Evolutionary conservation across 2,888 invertebrate species (phyloP), one percentile per base, ranked within the genome.

Genomic region (Platypus cylindrus): DNA sequence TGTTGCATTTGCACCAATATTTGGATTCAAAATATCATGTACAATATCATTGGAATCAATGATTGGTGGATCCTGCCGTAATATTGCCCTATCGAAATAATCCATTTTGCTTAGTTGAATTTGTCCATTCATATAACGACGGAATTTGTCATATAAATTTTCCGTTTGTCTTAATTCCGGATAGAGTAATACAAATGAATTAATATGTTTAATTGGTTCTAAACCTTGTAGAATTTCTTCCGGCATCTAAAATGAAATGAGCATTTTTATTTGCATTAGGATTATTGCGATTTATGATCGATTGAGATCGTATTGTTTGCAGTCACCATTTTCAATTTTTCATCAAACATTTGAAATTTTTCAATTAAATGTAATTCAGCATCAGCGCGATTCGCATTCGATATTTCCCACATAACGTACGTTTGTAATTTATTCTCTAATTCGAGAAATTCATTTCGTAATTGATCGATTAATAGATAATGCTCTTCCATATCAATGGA

Each of bases 111-210:
- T 30, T 4, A 26, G 17, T 17, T 27, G 7, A 5, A 43, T 4
- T 17, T 37, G 38, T 2, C 36, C 39, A 3, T 30, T 24, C 27
- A 36, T 44, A 14, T 37, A 45, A 16, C 32, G 30, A 14, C 40
- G 33, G 28, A 49, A 50, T 41, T 49, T 50, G 1, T 45, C 38
- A 30, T 49, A 49, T 40, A 46, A 29, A 18, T 44, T 45, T 23
- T 46, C 32, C 5, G 43, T 38, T 9, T 40, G 36, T 37, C 34
- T 36, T 9, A 50, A 13, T 23, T 50, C 44, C 0, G 48, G 40
- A 34, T 36, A 48, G 20, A 48, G 32, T 9, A 38, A 24, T 5
- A 48, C 25, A 24, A 47, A 48, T 2, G 38, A 17, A 27, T 41
- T 35, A 4, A 45, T 37, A 17, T 45, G 34, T 23, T 36, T 36